phyloP scores from a whole-genome alignment of 2,797 vertebrate species.

The Acomys russatus region DNA sequence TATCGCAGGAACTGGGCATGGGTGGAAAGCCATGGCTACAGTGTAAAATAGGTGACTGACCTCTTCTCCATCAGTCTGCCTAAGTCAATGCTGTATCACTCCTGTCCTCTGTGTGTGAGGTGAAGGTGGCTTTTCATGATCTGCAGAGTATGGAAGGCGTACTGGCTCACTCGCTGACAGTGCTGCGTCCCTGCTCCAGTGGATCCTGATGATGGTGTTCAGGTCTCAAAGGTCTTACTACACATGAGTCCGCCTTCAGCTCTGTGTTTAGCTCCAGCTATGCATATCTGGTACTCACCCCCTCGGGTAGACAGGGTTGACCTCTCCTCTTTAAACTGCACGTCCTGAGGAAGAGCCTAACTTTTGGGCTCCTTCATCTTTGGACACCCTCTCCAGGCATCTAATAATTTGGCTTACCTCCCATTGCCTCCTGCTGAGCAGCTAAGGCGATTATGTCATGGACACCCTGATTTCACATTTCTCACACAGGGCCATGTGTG shows the following conservation, averaged over 20 bases:
- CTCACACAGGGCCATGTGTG: background rate
- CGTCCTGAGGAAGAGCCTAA: background rate
- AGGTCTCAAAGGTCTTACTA: background rate
- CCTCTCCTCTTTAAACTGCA: background rate
- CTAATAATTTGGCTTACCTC: background rate
- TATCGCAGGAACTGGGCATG: too few species aligned
- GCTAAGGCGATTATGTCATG: background rate
- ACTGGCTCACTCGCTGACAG: background rate
- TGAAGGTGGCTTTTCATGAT: background rate
- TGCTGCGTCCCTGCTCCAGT: background rate
- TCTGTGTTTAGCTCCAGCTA: background rate
- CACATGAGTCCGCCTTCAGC: background rate
- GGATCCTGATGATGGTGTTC: background rate
- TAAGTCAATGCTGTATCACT: background rate
- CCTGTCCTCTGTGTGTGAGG: too few species aligned
- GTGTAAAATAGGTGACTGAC: background rate
- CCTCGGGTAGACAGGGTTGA: background rate
- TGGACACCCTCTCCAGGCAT: background rate
- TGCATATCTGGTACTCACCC: background rate
- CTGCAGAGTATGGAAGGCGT: rapidly evolving
- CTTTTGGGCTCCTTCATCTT: background rate
- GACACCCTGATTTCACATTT: background rate
- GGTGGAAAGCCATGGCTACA: too few species aligned
- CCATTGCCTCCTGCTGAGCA: slow-evolving; percentile 18
- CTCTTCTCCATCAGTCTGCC: background rate